Evolutionary conservation across 2,888 invertebrate genomes (phyloP).

Genomic region (Dromius quadrimaculatus): DNA sequence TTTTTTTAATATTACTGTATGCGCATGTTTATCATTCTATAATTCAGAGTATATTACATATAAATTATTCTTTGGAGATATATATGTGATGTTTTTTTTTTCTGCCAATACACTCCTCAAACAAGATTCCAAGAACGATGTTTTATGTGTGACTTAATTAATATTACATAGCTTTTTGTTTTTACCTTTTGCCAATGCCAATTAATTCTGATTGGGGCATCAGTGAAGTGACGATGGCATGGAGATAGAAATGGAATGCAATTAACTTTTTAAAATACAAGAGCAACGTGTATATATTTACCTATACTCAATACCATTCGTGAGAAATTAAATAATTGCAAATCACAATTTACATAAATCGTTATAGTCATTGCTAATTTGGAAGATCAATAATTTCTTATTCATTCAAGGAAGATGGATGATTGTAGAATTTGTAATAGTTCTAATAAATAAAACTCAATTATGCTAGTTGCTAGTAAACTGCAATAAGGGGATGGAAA

Average conservation of each 20-base stretch:
- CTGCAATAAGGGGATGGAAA: too few relatives aligned
- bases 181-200: not conserved
- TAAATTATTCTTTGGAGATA: too few relatives aligned
- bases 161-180: not conserved
- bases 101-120: too few relatives aligned
- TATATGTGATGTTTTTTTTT: too few relatives aligned
- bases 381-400: not conserved
- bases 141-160: conserved; percentile 11
- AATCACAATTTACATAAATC: not conserved
- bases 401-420: not conserved
- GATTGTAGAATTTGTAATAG: too few relatives aligned
- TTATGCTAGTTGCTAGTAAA: too few relatives aligned
- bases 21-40: too few relatives aligned
- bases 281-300: not conserved
- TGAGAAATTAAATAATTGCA: not conserved
- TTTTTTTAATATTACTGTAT: too few relatives aligned
- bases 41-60: too few relatives aligned
- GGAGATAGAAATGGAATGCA: not conserved
- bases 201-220: not conserved
- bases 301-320: not conserved
- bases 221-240: not conserved
- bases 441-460: too few relatives aligned
- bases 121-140: not conserved
- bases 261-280: not conserved
- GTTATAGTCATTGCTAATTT: too few relatives aligned